Percentiles rank a stretch among this genome's conserved stretches.
Conservation (phyloP, 1,140 invertebrate genomes). For the Cryptotermes secundus region DNA sequence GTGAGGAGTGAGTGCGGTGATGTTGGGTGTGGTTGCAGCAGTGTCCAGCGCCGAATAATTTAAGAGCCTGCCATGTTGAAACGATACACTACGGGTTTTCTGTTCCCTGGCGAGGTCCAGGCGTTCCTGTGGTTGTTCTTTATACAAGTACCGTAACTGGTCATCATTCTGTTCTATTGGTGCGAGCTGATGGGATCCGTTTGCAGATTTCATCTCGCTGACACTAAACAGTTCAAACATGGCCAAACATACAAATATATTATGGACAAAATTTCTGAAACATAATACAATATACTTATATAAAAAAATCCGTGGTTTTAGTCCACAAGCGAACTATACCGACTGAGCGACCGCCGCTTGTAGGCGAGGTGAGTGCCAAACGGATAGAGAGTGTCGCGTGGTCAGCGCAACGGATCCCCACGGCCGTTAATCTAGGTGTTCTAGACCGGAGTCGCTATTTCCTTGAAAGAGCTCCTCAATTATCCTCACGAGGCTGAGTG, state of each 20-base stretch:
- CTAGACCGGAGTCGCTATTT: too few relatives aligned
- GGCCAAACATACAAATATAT: neutral
- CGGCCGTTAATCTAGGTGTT: too few relatives aligned
- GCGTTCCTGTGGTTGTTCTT: neutral
- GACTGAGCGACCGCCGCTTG: too few relatives aligned
- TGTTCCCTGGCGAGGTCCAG: neutral
- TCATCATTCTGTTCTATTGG: neutral
- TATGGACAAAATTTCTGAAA: too few relatives aligned
- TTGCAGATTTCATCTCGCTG: neutral
- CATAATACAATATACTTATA: too few relatives aligned
- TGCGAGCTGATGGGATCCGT: neutral
- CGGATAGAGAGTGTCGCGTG: too few relatives aligned
- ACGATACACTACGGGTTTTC: neutral
- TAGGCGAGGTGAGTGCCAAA: too few relatives aligned
- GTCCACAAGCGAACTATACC: too few relatives aligned
- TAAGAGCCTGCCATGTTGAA: neutral
- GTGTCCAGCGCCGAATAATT: neutral
- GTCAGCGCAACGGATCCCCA: too few relatives aligned
- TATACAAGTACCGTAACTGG: neutral
- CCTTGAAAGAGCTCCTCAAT: too few relatives aligned
- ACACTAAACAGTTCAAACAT: neutral
- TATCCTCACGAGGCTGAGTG: too few relatives aligned
- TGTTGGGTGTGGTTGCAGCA: neutral
- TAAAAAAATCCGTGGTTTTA: too few relatives aligned
- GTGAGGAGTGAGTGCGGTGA: neutral